Base-by-base conservation (phyloP, 1,140 invertebrate genomes). In the Luehdorfia chinensis region DNA sequence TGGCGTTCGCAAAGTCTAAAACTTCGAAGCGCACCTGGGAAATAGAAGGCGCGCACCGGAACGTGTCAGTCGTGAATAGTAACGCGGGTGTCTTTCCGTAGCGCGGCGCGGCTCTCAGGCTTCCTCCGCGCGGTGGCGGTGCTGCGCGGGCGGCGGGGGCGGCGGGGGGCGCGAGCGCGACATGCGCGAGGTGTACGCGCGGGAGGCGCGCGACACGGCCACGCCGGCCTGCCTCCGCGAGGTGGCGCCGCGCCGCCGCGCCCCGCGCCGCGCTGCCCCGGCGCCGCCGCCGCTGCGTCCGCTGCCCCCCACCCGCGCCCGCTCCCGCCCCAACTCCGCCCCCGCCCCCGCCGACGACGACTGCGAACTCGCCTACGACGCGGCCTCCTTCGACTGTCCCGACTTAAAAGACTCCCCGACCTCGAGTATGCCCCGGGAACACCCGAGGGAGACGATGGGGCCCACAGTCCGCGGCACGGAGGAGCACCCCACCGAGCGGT, bases 291-390 rank as follows among this genome's bases (percentile, higher is more conserved):
- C 75, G 16, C 78, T 73, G 46, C 84, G 75, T 57, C 71, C 79
- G 41, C 73, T 57, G 51, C 80, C 73, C 58, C 75, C 79, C 61
- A 74, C 76, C 12, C 25, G 45, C 47, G 8, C 76, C 4, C n/a
- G 34, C 31, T 6, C 23, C 16, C 50, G 19, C 21, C 44, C 16
- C 23, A 8, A 47, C 54, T 43, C 48, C 34, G 13, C 13, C 37
- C 32, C 13, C 18, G 32, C 59, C 31, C 27, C 47, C 41, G 50
- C 27, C 57, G 50, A 44, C 43, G 50, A 44, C 43, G 88, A 88
- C 55, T 90, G 89, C 64, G 90, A 91, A 62, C 70, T 90, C 21
- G 90, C 89, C 7, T 89, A 89, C 51, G 90, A 90, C 73, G 90
- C 89, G 47, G 81, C 77, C 2, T n/a, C n/a, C n/a, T 12, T 31